These are phyloP conservation scores for Epirrita christyi DNA, from an alignment of 2,888 invertebrate genomes.

Conservation along the genomic window DNA sequence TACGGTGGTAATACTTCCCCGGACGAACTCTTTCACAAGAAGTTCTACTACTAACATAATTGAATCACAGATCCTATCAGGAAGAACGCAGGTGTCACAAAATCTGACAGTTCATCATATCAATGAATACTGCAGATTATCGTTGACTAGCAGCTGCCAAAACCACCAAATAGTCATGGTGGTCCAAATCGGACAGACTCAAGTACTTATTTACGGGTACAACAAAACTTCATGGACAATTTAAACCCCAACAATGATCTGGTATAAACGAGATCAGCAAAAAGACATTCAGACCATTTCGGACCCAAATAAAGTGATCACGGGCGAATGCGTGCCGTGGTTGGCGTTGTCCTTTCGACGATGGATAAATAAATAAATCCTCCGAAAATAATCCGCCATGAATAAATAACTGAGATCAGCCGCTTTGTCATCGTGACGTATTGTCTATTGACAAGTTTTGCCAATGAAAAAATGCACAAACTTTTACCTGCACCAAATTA, in stretches of 20 bases:
- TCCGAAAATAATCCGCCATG: constrained; percentile 75
- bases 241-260: constrained; percentile 62
- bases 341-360: constrained; percentile 69
- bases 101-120: constrained; percentile 24
- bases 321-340: constrained; percentile 55
- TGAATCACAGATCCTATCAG: constrained; percentile 1
- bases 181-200: constrained; percentile 39
- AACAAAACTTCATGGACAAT: constrained; percentile 66
- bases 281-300: constrained; percentile 46
- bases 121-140: constrained; percentile 21
- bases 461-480: constrained; percentile 36
- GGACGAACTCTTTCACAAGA: too few species aligned
- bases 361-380: constrained; percentile 68
- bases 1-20: too few species aligned
- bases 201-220: constrained; percentile 37
- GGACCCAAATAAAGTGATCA: constrained; percentile 71
- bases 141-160: constrained; percentile 31
- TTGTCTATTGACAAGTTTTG: constrained; percentile 76
- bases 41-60: too few species aligned
- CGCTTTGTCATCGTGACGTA: constrained; percentile 76
- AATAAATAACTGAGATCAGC: constrained; percentile 75
- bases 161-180: constrained; percentile 34
- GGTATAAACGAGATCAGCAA: constrained; percentile 72
- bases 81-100: constrained; percentile 18
- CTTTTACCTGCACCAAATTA: background rate